Evolutionary conservation across 2,113 vertebrate genomes (phyloP), one percentile per base, ranked within the genome.

Genomic region (Hippocampus zosterae): DNA sequence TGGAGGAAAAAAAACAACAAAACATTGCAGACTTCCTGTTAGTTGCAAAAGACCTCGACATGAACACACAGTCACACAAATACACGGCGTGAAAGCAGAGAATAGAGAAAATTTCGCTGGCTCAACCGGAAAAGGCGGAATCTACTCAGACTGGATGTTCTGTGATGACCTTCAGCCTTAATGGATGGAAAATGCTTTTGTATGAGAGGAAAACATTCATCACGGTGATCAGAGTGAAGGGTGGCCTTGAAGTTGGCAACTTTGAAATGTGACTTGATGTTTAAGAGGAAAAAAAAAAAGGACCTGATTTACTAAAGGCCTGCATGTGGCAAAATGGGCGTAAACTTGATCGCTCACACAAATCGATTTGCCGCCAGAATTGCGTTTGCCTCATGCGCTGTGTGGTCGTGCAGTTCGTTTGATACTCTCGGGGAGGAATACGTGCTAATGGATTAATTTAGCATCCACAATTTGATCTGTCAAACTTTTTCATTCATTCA

Each of bases 141-240:
- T 80, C 72, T 73, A 75, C 76, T 86, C 71, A 71, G 75, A 50
- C 75, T 76, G 82, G 74, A n/a, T 81, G 78, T 83, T 84, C 21
- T 57, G 59, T 53, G 75, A 73, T 86, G 82, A 86, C 84, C 85
- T 88, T 83, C 74, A 81, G 56, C 52, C 79, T 80, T 80, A 87
- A 87, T 88, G 79, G 84, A 86, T 73, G 79, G 81, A 81, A 78
- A 81, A 65, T 60, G n/a, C 81, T 84, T 79, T 84, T 83, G 75
- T 68, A 19, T 52, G 68, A 42, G 25, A 67, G 70, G 46, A 69
- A 81, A 70, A 79, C 72, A 69, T 70, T 80, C 73, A 70, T 78
- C 53, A 61, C 55, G 50, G 65, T 63, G 65, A 68, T 29, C 23
- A 68, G 64, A 61, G 33, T 37, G 33, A 74, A n/a, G 40, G n/a